Evolutionary conservation across 2,113 vertebrate genomes (phyloP).

Genomic region (Eonycteris spelaea): DNA sequence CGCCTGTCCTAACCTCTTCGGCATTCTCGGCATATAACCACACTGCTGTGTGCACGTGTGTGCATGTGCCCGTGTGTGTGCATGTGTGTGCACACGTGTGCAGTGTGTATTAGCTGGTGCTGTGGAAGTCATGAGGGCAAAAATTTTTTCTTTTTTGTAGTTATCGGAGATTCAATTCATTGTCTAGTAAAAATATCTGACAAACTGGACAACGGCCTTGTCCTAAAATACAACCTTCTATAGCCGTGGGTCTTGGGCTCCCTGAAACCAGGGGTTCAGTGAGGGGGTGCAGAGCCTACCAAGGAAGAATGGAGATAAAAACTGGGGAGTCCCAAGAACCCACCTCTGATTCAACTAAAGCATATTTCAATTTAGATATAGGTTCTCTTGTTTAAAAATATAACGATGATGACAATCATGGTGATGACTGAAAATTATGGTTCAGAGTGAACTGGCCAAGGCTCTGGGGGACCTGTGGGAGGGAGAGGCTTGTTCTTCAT

Average conservation of each 20-base stretch:
- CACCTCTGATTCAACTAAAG: neutral
- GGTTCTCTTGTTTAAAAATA: neutral
- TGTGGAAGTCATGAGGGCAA: neutral
- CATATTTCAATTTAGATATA: neutral
- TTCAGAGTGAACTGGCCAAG: neutral
- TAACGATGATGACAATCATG: neutral
- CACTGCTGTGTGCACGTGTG: no score
- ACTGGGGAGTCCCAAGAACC: neutral
- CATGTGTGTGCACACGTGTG: rapidly evolving
- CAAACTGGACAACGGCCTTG: neutral
- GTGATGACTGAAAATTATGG: neutral
- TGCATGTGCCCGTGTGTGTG: no score
- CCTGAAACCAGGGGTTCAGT: no score
- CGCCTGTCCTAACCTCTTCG: neutral
- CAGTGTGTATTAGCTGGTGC: no score
- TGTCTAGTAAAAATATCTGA: neutral
- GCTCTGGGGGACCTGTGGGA: neutral
- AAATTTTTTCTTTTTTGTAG: neutral
- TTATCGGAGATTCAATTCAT: neutral
- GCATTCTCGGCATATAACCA: no score
- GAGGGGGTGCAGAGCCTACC: neutral
- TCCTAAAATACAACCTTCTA: neutral
- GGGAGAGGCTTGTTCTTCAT: neutral
- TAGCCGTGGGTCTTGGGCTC: neutral
- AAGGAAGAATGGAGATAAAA: neutral